Percentiles rank a stretch among this genome's conserved stretches.
Evolutionary conservation across 2,888 invertebrate genomes (phyloP).

Genomic region (Clanis bilineata): DNA sequence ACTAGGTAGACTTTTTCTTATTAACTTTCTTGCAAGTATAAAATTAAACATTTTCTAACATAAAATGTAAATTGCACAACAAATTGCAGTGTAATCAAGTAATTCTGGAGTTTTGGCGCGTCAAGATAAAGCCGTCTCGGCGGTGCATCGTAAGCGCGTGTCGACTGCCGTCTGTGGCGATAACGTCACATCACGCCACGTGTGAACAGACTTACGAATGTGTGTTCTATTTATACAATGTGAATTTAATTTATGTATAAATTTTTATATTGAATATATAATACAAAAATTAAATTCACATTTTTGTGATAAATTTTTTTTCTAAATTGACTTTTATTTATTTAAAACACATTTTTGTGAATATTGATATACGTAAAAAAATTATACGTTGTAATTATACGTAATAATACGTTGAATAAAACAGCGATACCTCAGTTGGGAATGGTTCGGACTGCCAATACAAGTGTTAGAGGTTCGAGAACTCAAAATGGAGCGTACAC

Average conservation of each 20-base stretch:
- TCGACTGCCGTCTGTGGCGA: not conserved
- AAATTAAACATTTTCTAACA: not conserved
- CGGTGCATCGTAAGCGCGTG: not conserved
- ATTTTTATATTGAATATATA: not conserved
- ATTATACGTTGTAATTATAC: too few relatives aligned
- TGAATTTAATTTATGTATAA: not conserved
- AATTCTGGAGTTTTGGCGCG: not conserved
- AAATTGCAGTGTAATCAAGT: conserved; percentile 8
- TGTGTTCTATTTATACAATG: not conserved
- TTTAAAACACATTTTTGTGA: too few relatives aligned
- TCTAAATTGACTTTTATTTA: too few relatives aligned
- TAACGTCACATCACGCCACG: not conserved
- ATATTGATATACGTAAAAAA: too few relatives aligned
- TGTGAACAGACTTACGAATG: not conserved
- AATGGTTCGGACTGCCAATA: too few relatives aligned
- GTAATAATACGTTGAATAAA: too few relatives aligned
- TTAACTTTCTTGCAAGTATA: not conserved
- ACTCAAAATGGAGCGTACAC: too few relatives aligned
- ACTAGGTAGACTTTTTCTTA: not conserved
- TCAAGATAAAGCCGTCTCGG: not conserved
- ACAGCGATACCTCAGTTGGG: too few relatives aligned
- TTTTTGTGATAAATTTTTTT: too few relatives aligned
- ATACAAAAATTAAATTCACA: too few relatives aligned
- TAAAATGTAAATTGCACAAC: not conserved
- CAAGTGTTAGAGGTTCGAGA: too few relatives aligned